A percentile compares a stretch with the other conserved stretches of the same genome.
Evolutionary conservation across 2,797 vertebrate species (phyloP).

Genomic region (Phoxinus dragarum): DNA sequence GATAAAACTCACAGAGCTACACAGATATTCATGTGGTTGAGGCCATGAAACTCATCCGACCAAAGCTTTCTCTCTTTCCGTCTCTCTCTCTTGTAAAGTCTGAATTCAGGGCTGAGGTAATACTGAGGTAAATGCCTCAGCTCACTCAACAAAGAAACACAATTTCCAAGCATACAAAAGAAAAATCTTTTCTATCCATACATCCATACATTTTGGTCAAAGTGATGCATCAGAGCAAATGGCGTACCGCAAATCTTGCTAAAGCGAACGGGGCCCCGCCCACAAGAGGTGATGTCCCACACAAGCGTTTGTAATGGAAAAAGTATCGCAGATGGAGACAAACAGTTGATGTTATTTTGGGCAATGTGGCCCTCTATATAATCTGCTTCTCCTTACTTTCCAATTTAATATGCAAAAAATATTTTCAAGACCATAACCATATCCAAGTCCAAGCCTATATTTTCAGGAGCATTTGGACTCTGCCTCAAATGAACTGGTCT

Average conservation of each 20-base stretch:
- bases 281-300: neutral
- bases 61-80: constrained; percentile 15
- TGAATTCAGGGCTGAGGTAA: constrained; percentile 29
- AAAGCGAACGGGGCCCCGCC: neutral
- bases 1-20: constrained; percentile 36
- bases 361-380: neutral
- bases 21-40: constrained; percentile 15
- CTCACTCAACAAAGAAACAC: neutral
- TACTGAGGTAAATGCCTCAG: constrained; percentile 11
- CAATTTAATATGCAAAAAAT: neutral
- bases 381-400: neutral
- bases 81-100: constrained; percentile 18
- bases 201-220: constrained; percentile 15
- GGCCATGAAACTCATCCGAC: constrained; percentile 10
- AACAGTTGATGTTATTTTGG: neutral
- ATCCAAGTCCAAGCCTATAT: neutral
- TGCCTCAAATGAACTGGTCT: neutral
- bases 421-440: no score
- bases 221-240: neutral
- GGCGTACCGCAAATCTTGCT: neutral
- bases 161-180: constrained; percentile 6
- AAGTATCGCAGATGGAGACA: neutral
- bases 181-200: neutral
- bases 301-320: neutral
- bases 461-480: neutral